These are phyloP conservation scores for Barnardius zonarius DNA, from an alignment of 2,113 vertebrate genomes.

Conservation along the genomic window DNA sequence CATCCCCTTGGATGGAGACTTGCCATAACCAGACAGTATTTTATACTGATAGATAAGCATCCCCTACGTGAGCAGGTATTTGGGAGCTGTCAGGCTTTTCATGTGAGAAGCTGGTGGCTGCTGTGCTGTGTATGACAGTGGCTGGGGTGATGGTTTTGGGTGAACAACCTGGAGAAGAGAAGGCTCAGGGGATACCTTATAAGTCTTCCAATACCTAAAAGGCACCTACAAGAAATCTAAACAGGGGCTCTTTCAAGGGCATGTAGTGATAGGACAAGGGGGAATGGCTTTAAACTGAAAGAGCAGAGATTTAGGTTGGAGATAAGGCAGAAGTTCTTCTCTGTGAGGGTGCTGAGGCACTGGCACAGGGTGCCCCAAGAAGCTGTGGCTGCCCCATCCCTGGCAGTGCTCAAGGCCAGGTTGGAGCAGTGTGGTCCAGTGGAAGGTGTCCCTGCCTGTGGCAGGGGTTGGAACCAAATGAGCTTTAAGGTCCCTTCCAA, in stretches of 20 bases:
- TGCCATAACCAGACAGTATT: not conserved
- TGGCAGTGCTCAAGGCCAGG: not conserved
- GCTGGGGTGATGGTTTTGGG: not conserved
- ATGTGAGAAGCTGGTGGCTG: not conserved
- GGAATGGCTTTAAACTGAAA: not conserved
- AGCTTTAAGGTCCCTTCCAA: not conserved
- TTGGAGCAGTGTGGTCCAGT: not conserved
- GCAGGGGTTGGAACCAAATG: not conserved
- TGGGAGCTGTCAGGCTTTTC: not conserved
- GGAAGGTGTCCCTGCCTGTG: not conserved
- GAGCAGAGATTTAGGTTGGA: not conserved
- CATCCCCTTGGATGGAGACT: not conserved
- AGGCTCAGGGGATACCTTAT: not conserved
- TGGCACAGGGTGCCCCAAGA: not conserved
- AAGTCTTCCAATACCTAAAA: not conserved
- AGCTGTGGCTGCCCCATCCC: not conserved
- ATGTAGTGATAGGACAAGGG: not conserved
- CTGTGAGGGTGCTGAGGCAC: not conserved
- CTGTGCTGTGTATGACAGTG: not conserved
- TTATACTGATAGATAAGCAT: not conserved
- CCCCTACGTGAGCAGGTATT: not conserved
- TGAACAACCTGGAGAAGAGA: not conserved
- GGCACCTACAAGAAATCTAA: not conserved
- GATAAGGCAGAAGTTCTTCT: not conserved
- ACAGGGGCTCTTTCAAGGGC: not conserved